Evolutionary conservation across 2,113 vertebrate genomes (phyloP), one percentile per base, ranked within the genome.

Genomic region (Hassar affinis): DNA sequence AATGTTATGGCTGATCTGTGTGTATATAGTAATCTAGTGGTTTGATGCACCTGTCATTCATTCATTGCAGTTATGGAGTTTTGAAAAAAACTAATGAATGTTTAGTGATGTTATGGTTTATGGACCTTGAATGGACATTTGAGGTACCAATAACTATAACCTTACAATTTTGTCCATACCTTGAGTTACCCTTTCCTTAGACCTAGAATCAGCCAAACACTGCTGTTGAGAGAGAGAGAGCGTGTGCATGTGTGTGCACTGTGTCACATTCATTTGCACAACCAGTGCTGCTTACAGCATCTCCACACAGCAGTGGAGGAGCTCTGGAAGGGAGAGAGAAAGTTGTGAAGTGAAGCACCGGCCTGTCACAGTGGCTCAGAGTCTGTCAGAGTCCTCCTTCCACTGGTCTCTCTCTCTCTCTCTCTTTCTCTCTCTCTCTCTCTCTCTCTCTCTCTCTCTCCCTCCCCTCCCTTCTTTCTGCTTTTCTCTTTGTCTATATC

Each of bases 81-180:
- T 17, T 33, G 15, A 30, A 0, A 17, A 35, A 35, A 64, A 35
- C 62, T 17, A 35, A 64, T 33, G 14, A 64, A 17, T 35, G 27
- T 64, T 64, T 64, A 35, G 30, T 64, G 25, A 33, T 64, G 5
- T 33, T 64, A 33, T 18, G 6, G 30, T 35, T 64, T 18, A 33
- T 33, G 15, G 59, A 5, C 14, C 27, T 33, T 64, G 35, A 20
- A 18, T 22, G 8, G 35, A 17, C 59, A 27, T n/a, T 62, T 62
- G 27, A 30, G 25, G 12, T 6, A 89, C 91, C 93, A 93, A 93
- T 93, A 92, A 92, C 90, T 88, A 90, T 92, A 92, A 94, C 91
- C 91, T 91, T 92, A 89, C 89, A 92, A 81, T 87, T 87, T 90
- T 86, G 84, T 87, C 86, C 82, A 88, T 78, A 91, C 93, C 89